Conservation (phyloP, 1,140 invertebrate genomes). For the Euura lappo region DNA sequence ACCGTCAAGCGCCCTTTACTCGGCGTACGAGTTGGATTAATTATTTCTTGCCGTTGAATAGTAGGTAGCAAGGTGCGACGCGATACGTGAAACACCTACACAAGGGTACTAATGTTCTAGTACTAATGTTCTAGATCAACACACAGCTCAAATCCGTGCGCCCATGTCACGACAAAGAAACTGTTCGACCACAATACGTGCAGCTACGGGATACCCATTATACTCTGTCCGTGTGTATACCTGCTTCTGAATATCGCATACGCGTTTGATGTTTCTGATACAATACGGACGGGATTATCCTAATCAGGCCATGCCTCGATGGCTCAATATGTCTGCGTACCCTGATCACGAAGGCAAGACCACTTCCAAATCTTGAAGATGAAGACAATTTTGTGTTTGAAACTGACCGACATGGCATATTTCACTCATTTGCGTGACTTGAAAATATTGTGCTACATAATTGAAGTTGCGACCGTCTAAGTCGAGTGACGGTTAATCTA, state of each 20-base stretch:
- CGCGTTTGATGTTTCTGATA: background rate
- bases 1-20: background rate
- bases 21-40: background rate
- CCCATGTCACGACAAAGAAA: background rate
- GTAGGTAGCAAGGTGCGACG: background rate
- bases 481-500: no score
- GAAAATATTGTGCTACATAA: no score
- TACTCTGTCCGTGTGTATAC: background rate
- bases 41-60: background rate
- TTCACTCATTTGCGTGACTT: no score
- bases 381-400: constrained; percentile 6
- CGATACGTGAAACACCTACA: no score
- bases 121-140: background rate
- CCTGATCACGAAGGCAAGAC: background rate
- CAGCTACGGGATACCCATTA: no score
- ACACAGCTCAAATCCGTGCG: background rate
- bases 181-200: background rate
- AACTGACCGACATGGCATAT: no score
- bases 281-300: no score
- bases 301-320: background rate
- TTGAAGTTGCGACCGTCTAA: no score
- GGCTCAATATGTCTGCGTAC: background rate
- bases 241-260: background rate
- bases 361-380: background rate
- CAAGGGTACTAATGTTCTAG: background rate